Percentiles rank a stretch among this genome's conserved stretches.
Evolutionary conservation across 2,113 vertebrate species (phyloP).

Genomic region (Meleagris gallopavo): DNA sequence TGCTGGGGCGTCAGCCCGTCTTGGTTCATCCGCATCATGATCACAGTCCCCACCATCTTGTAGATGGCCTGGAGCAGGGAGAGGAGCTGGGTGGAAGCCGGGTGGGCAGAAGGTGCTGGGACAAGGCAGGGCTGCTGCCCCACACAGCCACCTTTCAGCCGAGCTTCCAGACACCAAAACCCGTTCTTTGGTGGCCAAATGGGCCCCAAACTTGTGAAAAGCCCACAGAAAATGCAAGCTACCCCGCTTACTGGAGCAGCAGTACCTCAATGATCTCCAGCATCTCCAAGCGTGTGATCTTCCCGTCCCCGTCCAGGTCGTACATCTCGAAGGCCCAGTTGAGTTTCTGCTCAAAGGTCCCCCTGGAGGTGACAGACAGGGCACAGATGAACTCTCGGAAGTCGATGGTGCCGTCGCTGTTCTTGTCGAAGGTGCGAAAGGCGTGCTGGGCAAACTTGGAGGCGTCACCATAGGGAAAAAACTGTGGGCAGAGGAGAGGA

Average conservation of each 20-base stretch:
- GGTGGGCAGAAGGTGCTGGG: background rate
- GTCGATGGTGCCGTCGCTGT: constrained; percentile 96
- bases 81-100: background rate
- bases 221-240: background rate
- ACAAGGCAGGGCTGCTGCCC: background rate
- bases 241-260: fast-evolving
- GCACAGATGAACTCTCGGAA: constrained; percentile 99
- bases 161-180: background rate
- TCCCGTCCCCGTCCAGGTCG: constrained; percentile 93
- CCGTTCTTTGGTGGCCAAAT: background rate
- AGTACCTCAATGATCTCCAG: constrained; percentile 92
- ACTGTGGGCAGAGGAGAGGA: constrained; percentile 73
- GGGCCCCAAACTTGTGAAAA: background rate
- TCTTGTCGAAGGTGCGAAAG: constrained; percentile 98
- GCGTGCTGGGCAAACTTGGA: constrained; percentile 98
- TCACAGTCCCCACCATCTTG: constrained; percentile 99
- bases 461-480: constrained; percentile 96
- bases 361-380: constrained; percentile 94
- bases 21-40: constrained; percentile 99
- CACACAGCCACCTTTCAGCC: background rate
- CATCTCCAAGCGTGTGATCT: constrained; percentile 97
- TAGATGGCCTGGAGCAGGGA: constrained; percentile 89
- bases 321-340: constrained; percentile 99
- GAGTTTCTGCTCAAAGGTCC: constrained; percentile 97
- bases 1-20: constrained; percentile 97